Conservation (phyloP, 2,113 vertebrate genomes). For the Brachyistius frenatus region DNA sequence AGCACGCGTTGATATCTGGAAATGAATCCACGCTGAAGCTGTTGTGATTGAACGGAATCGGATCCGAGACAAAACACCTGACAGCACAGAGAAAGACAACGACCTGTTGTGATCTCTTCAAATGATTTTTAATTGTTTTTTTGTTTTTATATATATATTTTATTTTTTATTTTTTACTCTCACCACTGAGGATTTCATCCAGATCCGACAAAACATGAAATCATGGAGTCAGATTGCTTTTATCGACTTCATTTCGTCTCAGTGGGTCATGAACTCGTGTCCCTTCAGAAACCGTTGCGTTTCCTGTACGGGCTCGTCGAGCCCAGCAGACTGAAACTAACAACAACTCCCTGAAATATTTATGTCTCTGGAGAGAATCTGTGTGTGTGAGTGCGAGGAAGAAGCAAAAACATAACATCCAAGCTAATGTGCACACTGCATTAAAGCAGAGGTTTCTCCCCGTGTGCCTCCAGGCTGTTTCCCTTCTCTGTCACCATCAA, state of each 20-base stretch:
- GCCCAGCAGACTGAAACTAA: slow-evolving; percentile 80
- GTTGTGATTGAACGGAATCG: slow-evolving; percentile 12
- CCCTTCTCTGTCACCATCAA: slow-evolving; percentile 26
- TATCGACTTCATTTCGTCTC: slow-evolving; percentile 41
- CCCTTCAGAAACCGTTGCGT: slow-evolving; percentile 32
- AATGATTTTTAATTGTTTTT: not conserved
- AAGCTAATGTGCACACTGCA: slow-evolving; percentile 42
- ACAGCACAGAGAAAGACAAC: not conserved
- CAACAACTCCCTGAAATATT: slow-evolving; percentile 79
- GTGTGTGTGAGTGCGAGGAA: slow-evolving; percentile 22
- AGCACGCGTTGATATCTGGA: not conserved
- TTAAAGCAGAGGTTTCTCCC: slow-evolving; percentile 49
- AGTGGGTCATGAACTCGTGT: slow-evolving; percentile 58
- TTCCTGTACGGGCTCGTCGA: slow-evolving; percentile 41
- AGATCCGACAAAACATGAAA: slow-evolving; percentile 4
- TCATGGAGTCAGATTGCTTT: slow-evolving; percentile 29
- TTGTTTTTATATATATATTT: too few species aligned
- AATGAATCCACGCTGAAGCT: not conserved
- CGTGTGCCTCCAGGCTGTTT: slow-evolving; percentile 32
- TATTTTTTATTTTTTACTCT: too few species aligned
- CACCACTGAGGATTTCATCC: too few species aligned
- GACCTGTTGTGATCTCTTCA: not conserved
- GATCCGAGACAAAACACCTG: not conserved
- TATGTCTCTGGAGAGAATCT: slow-evolving; percentile 62
- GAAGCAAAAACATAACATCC: slow-evolving; percentile 36